Base-by-base conservation (phyloP, 2,888 invertebrate species). In the Creontiades dilutus region DNA sequence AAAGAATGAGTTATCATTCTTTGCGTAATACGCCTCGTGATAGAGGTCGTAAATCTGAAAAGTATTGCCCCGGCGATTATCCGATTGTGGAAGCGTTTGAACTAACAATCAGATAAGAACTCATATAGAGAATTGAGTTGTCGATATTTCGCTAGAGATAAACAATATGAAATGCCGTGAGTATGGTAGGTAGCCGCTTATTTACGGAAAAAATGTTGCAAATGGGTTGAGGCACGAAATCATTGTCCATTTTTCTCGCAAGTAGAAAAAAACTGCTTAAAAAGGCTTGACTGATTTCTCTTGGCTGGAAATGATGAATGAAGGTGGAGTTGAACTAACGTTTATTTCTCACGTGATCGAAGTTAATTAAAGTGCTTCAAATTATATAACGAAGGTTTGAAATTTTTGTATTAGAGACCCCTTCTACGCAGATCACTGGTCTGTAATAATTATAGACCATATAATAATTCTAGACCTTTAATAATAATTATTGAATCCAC, bases 81-180 rank as follows among this genome's bases (percentile, higher is more conserved):
- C 68, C 68, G 19, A 68, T 68, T 68, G 12, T 68, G 9, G 27
- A 27, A 23, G 68, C 68, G 27, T 61, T 61, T 19, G 61, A 61
- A 61, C 61, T 61, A 61, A 19, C 23, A 12, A 68, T 68, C 68
- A 68, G 68, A 68, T 68, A 68, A 68, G 11, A 11, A 23, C 23
- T 5, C 23, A 19, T 23, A 68, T 23, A 19, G 68, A 19, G 68
- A 68, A 68, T 68, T 68, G 68, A 68, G 68, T 23, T 68, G 23
- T 68, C 68, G 68, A 68, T 68, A 68, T 68, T 19, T 68, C 13
- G 12, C 27, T 5, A 23, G 23, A 68, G 68, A 68, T 68, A 68
- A 23, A 23, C 68, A 12, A 23, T 23, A 68, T 5, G 23, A 68
- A 68, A 23, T 68, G 68, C 68, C 68, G 23, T 23, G 68, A 23